Conservation (phyloP, 2,113 vertebrate species). For the Xyrauchen texanus region DNA sequence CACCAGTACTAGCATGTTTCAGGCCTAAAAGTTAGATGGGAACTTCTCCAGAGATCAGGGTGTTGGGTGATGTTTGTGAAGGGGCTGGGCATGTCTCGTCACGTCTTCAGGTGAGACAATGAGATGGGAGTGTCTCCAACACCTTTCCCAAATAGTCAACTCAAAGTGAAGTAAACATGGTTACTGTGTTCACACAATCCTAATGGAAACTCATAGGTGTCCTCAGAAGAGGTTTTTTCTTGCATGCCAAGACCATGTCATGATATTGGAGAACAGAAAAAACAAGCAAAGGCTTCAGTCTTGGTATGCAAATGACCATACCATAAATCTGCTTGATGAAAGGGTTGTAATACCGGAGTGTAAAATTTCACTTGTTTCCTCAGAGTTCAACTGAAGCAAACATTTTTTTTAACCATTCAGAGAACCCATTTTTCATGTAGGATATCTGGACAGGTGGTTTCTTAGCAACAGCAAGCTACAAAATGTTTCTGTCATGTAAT, state of each 20-base stretch:
- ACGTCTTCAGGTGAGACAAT: slow-evolving; percentile 62
- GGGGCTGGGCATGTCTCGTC: slow-evolving; percentile 63
- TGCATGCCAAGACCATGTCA: background rate
- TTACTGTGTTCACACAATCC: background rate
- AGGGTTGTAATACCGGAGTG: slow-evolving; percentile 2
- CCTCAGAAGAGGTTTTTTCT: background rate
- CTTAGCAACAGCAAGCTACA: slow-evolving; percentile 77
- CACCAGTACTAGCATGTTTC: too few species aligned
- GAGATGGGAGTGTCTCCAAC: slow-evolving; percentile 40
- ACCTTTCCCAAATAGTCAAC: slow-evolving; percentile 69
- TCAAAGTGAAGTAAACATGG: slow-evolving; percentile 5
- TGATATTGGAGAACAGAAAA: slow-evolving; percentile 10
- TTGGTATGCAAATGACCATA: background rate
- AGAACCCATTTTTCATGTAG: slow-evolving; percentile 60
- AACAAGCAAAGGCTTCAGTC: slow-evolving; percentile 9
- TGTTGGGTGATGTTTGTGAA: slow-evolving; percentile 36
- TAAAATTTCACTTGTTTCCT: slow-evolving; percentile 42
- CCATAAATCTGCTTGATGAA: background rate
- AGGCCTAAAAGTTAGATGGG: background rate
- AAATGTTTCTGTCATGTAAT: slow-evolving; percentile 71
- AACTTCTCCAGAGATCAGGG: background rate
- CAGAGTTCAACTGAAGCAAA: slow-evolving; percentile 19
- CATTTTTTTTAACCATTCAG: slow-evolving; percentile 40
- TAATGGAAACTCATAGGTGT: slow-evolving; percentile 37
- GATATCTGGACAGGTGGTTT: slow-evolving; percentile 78